phyloP scores from a whole-genome alignment of 2,888 invertebrate species.

The Mayetiola destructor region DNA sequence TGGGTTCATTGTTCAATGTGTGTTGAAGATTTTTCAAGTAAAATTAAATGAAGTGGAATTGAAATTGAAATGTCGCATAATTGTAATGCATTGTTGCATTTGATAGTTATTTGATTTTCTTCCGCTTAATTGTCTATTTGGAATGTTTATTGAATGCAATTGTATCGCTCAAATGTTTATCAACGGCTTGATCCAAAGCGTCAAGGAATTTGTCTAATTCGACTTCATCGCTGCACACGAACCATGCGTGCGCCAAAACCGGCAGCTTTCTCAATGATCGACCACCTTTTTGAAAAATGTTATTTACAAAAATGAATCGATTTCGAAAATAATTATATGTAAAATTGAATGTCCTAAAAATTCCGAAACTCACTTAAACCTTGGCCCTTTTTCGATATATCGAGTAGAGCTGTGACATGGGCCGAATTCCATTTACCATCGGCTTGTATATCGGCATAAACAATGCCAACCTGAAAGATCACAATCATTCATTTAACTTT shows the following conservation, averaged over 20 bases:
- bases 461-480: constrained; percentile 14
- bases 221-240: constrained; percentile 24
- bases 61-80: too few species aligned
- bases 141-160: background rate
- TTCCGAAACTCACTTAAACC: too few species aligned
- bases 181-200: constrained; percentile 17
- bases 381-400: constrained; percentile 40
- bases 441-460: constrained; percentile 17
- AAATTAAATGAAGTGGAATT: too few species aligned
- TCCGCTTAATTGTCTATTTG: background rate
- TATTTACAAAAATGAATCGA: too few species aligned
- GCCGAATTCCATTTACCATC: constrained; percentile 15
- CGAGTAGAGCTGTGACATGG: constrained; percentile 28
- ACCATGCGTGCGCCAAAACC: constrained; percentile 62
- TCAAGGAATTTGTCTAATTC: constrained; percentile 16
- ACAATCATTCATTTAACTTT: background rate
- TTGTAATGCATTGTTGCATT: too few species aligned
- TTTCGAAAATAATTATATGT: too few species aligned
- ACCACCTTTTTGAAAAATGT: too few species aligned
- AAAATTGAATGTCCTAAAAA: too few species aligned
- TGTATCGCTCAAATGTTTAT: constrained; percentile 6
- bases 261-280: constrained; percentile 77
- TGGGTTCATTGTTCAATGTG: too few species aligned
- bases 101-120: too few species aligned
- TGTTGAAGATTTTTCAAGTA: too few species aligned